A percentile compares a stretch with the other conserved stretches of the same genome.
phyloP scores from a whole-genome alignment of 2,797 vertebrate species.

The Calcarius lapponicus region DNA sequence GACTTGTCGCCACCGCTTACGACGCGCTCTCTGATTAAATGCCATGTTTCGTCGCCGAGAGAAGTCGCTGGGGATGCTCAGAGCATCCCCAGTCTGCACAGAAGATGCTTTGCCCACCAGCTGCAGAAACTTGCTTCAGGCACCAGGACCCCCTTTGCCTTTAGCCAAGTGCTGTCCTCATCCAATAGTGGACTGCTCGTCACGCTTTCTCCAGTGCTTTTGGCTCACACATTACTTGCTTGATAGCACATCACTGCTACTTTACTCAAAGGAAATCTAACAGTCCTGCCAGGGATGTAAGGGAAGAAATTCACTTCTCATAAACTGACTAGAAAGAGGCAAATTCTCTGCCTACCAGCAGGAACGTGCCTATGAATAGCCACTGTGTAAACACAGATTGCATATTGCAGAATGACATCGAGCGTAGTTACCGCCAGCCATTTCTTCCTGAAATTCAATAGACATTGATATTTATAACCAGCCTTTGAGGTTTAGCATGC shows the following conservation, averaged over 20 bases:
- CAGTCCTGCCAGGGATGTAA: not conserved
- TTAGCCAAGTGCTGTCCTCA: not conserved
- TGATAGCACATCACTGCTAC: not conserved
- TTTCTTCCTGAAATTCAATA: conserved; percentile 50
- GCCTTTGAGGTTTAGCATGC: conserved; percentile 24
- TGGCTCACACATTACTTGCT: not conserved
- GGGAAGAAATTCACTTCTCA: conserved; percentile 19
- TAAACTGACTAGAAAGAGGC: conserved; percentile 48
- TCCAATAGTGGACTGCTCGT: not conserved
- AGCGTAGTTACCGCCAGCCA: not conserved
- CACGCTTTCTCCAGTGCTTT: not conserved
- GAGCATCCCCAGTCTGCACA: not conserved
- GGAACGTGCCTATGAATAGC: conserved; percentile 34
- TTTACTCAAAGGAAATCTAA: conserved; percentile 31
- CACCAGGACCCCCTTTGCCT: not conserved
- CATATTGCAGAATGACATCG: not conserved
- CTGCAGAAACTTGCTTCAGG: not conserved
- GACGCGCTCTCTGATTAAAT: not conserved
- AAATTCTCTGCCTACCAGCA: conserved; percentile 37
- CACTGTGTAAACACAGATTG: conserved; percentile 32
- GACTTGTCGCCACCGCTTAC: not conserved
- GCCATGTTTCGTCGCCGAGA: rapidly evolving
- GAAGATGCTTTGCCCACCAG: not conserved
- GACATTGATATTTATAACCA: conserved; percentile 49
- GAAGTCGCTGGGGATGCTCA: rapidly evolving